Evolutionary conservation across 2,888 invertebrate genomes (phyloP).

Genomic region (Cerceris rybyensis): DNA sequence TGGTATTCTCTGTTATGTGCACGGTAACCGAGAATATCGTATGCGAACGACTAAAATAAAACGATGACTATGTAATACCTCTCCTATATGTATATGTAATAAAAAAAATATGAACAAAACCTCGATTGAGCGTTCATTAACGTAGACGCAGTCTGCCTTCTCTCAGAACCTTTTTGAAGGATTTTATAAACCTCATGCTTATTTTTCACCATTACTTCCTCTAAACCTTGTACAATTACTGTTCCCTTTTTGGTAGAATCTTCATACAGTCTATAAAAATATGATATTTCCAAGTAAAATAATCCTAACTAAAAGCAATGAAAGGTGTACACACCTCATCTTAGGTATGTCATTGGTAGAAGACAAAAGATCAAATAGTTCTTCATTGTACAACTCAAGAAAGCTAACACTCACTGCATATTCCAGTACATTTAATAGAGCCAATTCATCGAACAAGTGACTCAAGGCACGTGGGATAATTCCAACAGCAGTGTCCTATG

Average conservation of each 20-base stretch:
- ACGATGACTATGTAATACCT: conserved; percentile 24
- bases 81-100: too few relatives aligned
- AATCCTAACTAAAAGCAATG: background rate
- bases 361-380: conserved; percentile 94
- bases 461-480: conserved; percentile 95
- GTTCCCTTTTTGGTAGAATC: conserved; percentile 92
- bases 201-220: conserved; percentile 94
- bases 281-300: too few relatives aligned
- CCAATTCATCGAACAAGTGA: conserved; percentile 94
- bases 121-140: conserved; percentile 97
- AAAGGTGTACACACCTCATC: too few relatives aligned
- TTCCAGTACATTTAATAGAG: conserved; percentile 88
- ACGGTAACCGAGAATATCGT: conserved; percentile 97
- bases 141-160: conserved; percentile 95
- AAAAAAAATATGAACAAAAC: too few relatives aligned
- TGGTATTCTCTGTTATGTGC: conserved; percentile 94
- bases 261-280: conserved; percentile 86
- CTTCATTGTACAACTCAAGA: conserved; percentile 98
- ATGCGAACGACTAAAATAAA: conserved; percentile 91
- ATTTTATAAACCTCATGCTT: conserved; percentile 95
- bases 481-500: conserved; percentile 92
- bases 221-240: conserved; percentile 94
- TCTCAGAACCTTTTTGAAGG: conserved; percentile 92
- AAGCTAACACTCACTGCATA: conserved; percentile 96
- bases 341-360: conserved; percentile 88